Evolutionary conservation across 2,113 vertebrate genomes (phyloP).

Genomic region (Cephalopterus ornatus): DNA sequence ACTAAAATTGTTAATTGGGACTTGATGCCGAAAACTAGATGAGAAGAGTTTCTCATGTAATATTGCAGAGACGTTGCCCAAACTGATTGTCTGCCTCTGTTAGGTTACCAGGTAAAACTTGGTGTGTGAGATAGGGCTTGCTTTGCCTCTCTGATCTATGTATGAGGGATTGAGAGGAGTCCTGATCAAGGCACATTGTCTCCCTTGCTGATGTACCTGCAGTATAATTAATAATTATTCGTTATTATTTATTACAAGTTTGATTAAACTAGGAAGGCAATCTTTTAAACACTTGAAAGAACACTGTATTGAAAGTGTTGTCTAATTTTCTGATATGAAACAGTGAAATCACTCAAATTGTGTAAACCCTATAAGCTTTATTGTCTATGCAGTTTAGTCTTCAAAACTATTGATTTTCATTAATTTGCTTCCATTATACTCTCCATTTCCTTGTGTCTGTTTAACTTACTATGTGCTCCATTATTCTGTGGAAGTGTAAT

Average conservation of each 20-base stretch:
- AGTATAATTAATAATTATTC: not conserved
- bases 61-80: not conserved
- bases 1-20: not conserved
- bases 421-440: constrained; percentile 64
- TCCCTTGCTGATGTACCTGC: not conserved
- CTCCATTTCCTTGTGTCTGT: constrained; percentile 50
- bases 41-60: not conserved
- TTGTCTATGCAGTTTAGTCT: constrained; percentile 65
- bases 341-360: constrained; percentile 51
- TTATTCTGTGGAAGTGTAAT: not conserved
- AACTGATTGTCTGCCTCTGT: not conserved
- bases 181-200: not conserved
- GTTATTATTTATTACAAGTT: not conserved
- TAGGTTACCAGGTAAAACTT: not conserved
- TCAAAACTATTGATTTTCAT: constrained; percentile 62
- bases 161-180: not conserved
- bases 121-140: not conserved
- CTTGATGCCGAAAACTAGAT: not conserved
- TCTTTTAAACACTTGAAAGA: constrained; percentile 15
- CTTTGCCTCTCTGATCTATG: not conserved
- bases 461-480: constrained; percentile 37
- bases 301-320: constrained; percentile 34
- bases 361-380: constrained; percentile 66
- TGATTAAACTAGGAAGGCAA: not conserved
- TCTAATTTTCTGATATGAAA: constrained; percentile 54